phyloP scores from a whole-genome alignment of 2,797 vertebrate species.

The Gambelia wislizenii region DNA sequence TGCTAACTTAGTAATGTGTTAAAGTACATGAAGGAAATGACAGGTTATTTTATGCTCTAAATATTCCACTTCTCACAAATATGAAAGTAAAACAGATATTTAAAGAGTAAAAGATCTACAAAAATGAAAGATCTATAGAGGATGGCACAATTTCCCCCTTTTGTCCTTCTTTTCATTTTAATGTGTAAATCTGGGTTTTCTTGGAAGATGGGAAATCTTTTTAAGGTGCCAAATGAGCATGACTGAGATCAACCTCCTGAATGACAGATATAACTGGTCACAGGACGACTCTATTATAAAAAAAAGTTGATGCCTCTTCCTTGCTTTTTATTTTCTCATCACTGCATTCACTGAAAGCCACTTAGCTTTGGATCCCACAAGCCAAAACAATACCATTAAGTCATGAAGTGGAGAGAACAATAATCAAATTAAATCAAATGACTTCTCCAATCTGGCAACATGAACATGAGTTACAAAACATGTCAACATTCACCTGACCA shows the following conservation, averaged over 20 bases:
- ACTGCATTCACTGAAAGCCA: not conserved
- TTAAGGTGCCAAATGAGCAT: not conserved
- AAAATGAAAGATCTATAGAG: not conserved
- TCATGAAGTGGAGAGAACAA: not conserved
- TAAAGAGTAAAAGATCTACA: not conserved
- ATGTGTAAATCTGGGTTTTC: conserved; percentile 34
- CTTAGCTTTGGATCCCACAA: accelerated
- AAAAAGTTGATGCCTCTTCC: accelerated
- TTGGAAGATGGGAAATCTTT: accelerated
- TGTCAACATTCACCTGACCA: not conserved
- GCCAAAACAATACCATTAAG: accelerated
- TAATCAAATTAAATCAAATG: not conserved
- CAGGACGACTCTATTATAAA: accelerated
- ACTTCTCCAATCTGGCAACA: not conserved
- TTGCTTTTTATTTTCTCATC: not conserved
- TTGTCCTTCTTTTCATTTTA: not conserved
- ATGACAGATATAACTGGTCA: not conserved
- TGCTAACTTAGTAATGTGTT: too few relatives aligned
- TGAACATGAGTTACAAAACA: not conserved
- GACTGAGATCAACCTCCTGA: not conserved
- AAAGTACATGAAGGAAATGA: not conserved
- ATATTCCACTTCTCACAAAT: not conserved
- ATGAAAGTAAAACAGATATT: not conserved
- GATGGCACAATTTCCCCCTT: not conserved
- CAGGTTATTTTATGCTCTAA: not conserved